phyloP scores from a whole-genome alignment of 2,797 vertebrate species.

The Alcedo quadribrachys region DNA sequence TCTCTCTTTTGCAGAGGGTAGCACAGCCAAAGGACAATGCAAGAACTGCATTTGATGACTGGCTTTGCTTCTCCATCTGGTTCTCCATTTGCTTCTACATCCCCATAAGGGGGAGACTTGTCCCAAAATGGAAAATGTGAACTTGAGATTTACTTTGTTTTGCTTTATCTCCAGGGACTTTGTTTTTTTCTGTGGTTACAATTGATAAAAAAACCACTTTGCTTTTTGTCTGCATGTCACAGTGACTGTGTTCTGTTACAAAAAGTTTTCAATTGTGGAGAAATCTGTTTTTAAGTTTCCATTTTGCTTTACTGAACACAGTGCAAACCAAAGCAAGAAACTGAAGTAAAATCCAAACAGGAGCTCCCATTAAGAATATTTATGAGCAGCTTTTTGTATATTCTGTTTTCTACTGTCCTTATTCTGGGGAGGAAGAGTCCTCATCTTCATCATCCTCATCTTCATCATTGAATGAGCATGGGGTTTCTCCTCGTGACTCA shows the following conservation, averaged over 20 bases:
- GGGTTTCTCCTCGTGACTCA: constrained; percentile 84
- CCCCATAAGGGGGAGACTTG: not conserved
- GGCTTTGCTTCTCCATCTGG: not conserved
- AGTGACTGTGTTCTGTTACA: not conserved
- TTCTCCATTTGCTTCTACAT: no score
- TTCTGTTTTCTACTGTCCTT: constrained; percentile 67
- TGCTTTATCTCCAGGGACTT: not conserved
- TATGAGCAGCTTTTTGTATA: constrained; percentile 57
- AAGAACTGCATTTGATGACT: not conserved
- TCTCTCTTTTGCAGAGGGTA: not conserved
- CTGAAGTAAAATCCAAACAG: constrained; percentile 61
- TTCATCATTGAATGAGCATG: constrained; percentile 86
- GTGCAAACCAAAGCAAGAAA: constrained; percentile 71
- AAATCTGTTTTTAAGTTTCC: constrained; percentile 47
- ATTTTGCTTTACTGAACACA: constrained; percentile 49
- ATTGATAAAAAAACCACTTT: not conserved
- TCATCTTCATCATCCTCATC: constrained; percentile 85
- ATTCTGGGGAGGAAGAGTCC: constrained; percentile 85
- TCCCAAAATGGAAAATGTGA: not conserved
- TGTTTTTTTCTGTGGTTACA: not conserved
- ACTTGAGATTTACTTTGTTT: not conserved
- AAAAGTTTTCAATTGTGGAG: not conserved
- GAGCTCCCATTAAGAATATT: constrained; percentile 65
- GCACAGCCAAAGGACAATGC: not conserved
- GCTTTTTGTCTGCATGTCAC: not conserved